Evolutionary conservation across 1,140 invertebrate genomes (phyloP).

Genomic region (Octopus sinensis): DNA sequence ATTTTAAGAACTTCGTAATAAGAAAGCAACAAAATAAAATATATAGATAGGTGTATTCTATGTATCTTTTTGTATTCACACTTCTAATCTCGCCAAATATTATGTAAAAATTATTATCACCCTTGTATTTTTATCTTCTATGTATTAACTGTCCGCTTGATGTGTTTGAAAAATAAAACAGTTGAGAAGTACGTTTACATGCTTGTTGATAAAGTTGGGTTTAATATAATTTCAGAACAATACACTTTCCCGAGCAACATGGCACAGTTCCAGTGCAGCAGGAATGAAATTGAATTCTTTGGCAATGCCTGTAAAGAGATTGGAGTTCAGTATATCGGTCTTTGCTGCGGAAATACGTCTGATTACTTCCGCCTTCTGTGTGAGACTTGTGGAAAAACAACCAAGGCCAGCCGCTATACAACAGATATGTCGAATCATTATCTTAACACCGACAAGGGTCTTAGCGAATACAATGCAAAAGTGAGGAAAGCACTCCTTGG

Average conservation of each 20-base stretch:
- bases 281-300: slow-evolving; percentile 38
- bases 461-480: not conserved
- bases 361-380: slow-evolving; percentile 41
- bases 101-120: no score
- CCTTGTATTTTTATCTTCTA: no score
- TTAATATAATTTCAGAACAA: slow-evolving; percentile 26
- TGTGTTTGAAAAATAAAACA: no score
- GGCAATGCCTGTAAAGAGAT: slow-evolving; percentile 40
- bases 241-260: slow-evolving; percentile 36
- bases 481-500: not conserved
- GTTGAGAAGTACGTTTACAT: no score
- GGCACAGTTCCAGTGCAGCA: slow-evolving; percentile 26
- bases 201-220: no score
- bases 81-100: no score
- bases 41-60: no score
- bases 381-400: slow-evolving; percentile 36
- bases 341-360: slow-evolving; percentile 49
- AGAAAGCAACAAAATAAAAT: no score
- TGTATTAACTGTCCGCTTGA: no score
- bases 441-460: slow-evolving; percentile 22
- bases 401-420: slow-evolving; percentile 33
- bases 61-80: no score
- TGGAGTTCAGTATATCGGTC: slow-evolving; percentile 49
- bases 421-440: slow-evolving; percentile 34
- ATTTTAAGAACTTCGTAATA: no score